Base-by-base conservation (phyloP, 2,888 invertebrate genomes). In the Chrysodeixis includens region DNA sequence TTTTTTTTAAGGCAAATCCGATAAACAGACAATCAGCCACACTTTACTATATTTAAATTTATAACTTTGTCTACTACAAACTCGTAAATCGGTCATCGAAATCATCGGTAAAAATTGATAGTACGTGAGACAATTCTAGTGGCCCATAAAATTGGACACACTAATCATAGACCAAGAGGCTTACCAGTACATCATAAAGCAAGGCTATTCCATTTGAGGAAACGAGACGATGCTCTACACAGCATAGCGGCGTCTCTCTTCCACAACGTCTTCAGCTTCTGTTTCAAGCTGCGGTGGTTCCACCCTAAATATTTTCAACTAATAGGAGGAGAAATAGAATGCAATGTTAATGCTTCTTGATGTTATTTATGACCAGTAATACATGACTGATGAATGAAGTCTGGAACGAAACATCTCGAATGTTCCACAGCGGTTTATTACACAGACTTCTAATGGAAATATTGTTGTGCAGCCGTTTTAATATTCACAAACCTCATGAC, bases 321-420 rank as follows among this genome's bases (percentile, higher is more conserved):
- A 46, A 56, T 69, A n/a, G 32, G 44, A 49, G n/a, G 55, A 54
- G 62, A 67, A 73, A 73, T 59, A 16, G 22, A 53, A n/a, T 20
- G 67, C 35, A 30, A 30, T 40, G 59, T 54, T 73, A 30, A 30
- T 40, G 59, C 56, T 73, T 49, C 44, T n/a, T 12, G 18, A 32
- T 55, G 67, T 78, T 66, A 66, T 75, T 78, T 70, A 75, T 74
- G 62, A 54, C 6, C 40, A 44, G 44, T n/a, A 30, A 51, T 16
- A 49, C 35, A 20, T 58, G 60, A 56, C 55, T 74, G 78, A 78
- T 75, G 70, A 78, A 78, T 75, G 68, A 66, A 56, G 26, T 18
- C 40, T 40, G 26, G 61, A 76, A 77, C 73, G 61, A 62, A 40
- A 72, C 59, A 51, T 12, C 46, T 18, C 20, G 53, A 49, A 7